These are phyloP conservation scores for Pseudopodoces humilis DNA, from an alignment of 2,113 vertebrate genomes.

Conservation along the genomic window DNA sequence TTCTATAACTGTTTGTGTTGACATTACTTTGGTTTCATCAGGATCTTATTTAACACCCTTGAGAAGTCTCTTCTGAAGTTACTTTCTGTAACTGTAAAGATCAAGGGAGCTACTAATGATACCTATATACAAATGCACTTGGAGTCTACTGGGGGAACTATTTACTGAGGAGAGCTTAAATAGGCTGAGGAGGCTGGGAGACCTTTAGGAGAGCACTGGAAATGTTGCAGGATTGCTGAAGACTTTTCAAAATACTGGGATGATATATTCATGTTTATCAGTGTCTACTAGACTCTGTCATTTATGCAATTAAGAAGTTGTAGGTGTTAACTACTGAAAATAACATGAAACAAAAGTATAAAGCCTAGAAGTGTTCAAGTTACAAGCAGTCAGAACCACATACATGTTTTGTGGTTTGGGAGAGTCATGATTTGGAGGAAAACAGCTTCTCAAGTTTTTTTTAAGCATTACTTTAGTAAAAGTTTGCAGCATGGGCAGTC, in stretches of 20 bases:
- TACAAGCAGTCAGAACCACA: neutral
- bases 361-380: neutral
- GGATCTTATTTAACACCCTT: neutral
- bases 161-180: neutral
- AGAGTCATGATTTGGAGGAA: neutral
- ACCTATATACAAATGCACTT: neutral
- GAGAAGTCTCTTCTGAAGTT: neutral
- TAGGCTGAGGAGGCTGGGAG: neutral
- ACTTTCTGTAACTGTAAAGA: neutral
- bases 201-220: neutral
- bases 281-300: neutral
- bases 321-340: neutral
- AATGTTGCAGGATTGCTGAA: neutral
- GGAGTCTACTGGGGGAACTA: rapidly evolving
- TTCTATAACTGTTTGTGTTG: neutral
- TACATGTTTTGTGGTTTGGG: neutral
- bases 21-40: neutral
- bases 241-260: neutral
- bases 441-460: neutral
- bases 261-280: neutral
- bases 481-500: neutral
- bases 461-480: neutral
- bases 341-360: neutral
- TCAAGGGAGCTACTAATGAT: neutral
- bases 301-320: neutral